Evolutionary conservation across 2,113 vertebrate genomes (phyloP), one percentile per base, ranked within the genome.

Genomic region (Daboia siamensis): DNA sequence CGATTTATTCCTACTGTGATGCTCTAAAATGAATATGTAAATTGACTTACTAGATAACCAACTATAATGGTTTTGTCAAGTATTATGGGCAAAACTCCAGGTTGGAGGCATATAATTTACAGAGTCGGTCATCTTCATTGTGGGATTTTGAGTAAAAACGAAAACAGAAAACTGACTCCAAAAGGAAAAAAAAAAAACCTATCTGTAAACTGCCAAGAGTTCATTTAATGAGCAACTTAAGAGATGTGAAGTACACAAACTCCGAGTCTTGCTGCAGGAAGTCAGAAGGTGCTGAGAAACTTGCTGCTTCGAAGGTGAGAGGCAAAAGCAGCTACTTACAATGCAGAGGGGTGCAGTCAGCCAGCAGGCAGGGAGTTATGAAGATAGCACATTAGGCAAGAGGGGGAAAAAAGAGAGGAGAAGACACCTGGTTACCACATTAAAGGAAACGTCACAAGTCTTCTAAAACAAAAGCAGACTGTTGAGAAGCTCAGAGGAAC

Each of bases 301-400:
- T 2, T 0, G 87, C 44, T 1, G 87, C 44, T 3, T 0, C 85
- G 10, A 64, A 87, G 89, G n/a, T 91, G 91, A 64, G 55, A 1
- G 69, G 46, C 86, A 39, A 64, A 0, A 0, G 96, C 91, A 93
- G 86, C 88, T 95, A 96, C 95, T 96, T 95, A 96, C 92, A 95
- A 91, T 54, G 54, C 91, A 93, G 94, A 44, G 0, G 29, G 93
- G 93, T 86, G 56, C 93, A 94, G 95, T 20, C 91, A 88, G 93
- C 74, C 91, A 92, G 93, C 59, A 92, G 0, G 80, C 86, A 86
- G 91, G 90, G 91, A 52, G 29, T 59, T 21, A 95, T 93, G 84
- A 87, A 90, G 94, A 88, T 86, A 48, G 93, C 80, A 89, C 80
- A 87, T 59, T 64, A 93, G 92, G 64, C 92, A 91, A 20, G 64